A percentile compares a stretch with the other conserved stretches of the same genome.
Evolutionary conservation across 2,113 vertebrate genomes (phyloP).

Genomic region (Xenopus borealis): DNA sequence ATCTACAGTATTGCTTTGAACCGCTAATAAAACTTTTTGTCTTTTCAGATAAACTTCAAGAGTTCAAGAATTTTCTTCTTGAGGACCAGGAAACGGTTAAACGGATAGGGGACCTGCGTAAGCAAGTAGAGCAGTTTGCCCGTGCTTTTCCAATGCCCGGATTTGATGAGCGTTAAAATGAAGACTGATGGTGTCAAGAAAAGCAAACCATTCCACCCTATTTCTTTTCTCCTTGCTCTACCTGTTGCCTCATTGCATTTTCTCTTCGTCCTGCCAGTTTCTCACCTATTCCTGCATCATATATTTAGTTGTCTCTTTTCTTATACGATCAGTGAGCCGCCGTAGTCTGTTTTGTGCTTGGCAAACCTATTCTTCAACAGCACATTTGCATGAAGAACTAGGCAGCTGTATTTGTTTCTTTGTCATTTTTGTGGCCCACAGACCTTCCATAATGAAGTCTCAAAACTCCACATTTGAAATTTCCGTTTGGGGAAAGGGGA

Average conservation of each 20-base stretch:
- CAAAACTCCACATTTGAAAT: too few species aligned
- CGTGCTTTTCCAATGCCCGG: conserved; percentile 94
- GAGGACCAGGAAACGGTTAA: conserved; percentile 72
- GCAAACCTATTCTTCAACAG: too few species aligned
- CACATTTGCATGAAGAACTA: too few species aligned
- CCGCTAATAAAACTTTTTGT: background rate
- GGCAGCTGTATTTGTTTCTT: too few species aligned
- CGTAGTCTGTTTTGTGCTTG: too few species aligned
- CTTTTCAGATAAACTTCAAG: conserved; percentile 79
- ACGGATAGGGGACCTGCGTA: conserved; percentile 70
- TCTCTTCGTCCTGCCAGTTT: background rate
- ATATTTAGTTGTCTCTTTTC: too few species aligned
- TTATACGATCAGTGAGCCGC: too few species aligned
- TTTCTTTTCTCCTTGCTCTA: background rate
- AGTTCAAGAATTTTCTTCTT: conserved; percentile 87
- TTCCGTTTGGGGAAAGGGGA: too few species aligned
- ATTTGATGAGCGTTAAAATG: conserved; percentile 73
- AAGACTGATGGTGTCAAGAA: background rate
- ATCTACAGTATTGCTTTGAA: too few species aligned
- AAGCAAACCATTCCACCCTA: background rate
- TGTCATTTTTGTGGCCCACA: too few species aligned
- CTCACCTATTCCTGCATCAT: too few species aligned
- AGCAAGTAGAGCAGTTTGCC: conserved; percentile 82
- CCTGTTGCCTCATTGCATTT: background rate
- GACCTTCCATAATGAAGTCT: too few species aligned